Evolutionary conservation across 2,113 vertebrate genomes (phyloP).

Genomic region (Synchiropus splendidus): DNA sequence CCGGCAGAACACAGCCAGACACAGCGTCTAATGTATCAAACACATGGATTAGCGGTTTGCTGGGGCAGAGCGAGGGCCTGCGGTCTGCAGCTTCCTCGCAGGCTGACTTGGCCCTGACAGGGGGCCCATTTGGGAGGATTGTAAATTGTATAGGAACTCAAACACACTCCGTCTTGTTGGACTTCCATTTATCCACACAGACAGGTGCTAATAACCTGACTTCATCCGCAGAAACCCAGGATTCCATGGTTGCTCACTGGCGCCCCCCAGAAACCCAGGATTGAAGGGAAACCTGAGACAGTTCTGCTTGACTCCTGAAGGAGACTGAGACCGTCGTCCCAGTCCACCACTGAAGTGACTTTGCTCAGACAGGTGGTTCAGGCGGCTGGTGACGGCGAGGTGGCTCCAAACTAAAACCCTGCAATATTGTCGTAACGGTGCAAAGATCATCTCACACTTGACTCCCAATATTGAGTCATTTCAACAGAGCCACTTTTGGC

Average conservation of each 20-base stretch:
- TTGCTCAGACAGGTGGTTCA: slow-evolving; percentile 13
- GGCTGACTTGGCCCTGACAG: slow-evolving; percentile 49
- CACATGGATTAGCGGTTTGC: slow-evolving; percentile 71
- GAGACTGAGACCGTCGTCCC: too few species aligned
- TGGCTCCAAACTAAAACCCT: slow-evolving; percentile 36
- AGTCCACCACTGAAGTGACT: not conserved
- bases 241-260: too few species aligned
- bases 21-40: slow-evolving; percentile 70
- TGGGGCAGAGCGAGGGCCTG: slow-evolving; percentile 51
- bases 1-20: slow-evolving; percentile 57
- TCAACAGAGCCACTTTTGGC: slow-evolving; percentile 90
- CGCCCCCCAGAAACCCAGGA: too few species aligned
- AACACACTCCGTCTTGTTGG: slow-evolving; percentile 45
- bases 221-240: too few species aligned
- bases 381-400: not conserved
- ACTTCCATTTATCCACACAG: slow-evolving; percentile 51
- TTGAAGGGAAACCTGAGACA: too few species aligned
- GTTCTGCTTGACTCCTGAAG: too few species aligned
- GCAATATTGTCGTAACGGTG: slow-evolving; percentile 88
- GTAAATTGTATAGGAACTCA: slow-evolving; percentile 56
- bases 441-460: slow-evolving; percentile 97
- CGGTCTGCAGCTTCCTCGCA: slow-evolving; percentile 60
- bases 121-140: slow-evolving; percentile 53
- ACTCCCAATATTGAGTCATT: slow-evolving; percentile 97
- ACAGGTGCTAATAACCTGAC: slow-evolving; percentile 46